Evolutionary conservation across 1,140 invertebrate genomes (phyloP), one percentile per base, ranked within the genome.

Genomic region (Brachionus manjavacas): DNA sequence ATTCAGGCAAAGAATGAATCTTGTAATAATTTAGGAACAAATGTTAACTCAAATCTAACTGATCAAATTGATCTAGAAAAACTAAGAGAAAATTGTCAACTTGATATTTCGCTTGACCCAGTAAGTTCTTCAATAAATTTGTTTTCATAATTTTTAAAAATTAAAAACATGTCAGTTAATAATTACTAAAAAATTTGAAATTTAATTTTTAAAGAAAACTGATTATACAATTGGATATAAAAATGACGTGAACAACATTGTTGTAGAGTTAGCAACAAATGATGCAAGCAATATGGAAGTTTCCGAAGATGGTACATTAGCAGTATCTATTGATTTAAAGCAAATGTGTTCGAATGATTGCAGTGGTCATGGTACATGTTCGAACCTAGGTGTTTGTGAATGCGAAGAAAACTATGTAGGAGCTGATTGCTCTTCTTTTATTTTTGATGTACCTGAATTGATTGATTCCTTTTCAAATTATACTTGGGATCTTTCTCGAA

Each of bases 331-430:
- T 72, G 31, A 39, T 16, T 16, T 72, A 20, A 72, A 20, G 3
- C n/a, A 72, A 20, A 20, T 72, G 20, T 72, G 68, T 72, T n/a
- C 68, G 16, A 72, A 72, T 39, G 41, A 72, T 41, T 72, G 68
- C 3, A 72, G 68, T 41, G 12, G 16, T 8, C 11, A 72, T 72
- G 68, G 68, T 16, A 16, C 16, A n/a, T 72, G 68, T 41, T 39
- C 68, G 4, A 16, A 72, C 35, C 0, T 20, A n/a, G 68, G 68
- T 41, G 35, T 7, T 16, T 72, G 68, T 41, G 14, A n/a, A 41
- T 72, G 68, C 11, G n/a, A 72, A 9, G 39, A n/a, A 14, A 41
- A 72, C 46, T 72, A 41, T 20, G 16, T 16, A 20, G 68, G 68
- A 72, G n/a, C 68, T 14, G 68, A 72, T 20, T 72, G 68, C 9